Percentiles rank a stretch among this genome's conserved stretches.
Evolutionary conservation across 2,888 invertebrate genomes (phyloP).

Genomic region (Brachyptera putata): DNA sequence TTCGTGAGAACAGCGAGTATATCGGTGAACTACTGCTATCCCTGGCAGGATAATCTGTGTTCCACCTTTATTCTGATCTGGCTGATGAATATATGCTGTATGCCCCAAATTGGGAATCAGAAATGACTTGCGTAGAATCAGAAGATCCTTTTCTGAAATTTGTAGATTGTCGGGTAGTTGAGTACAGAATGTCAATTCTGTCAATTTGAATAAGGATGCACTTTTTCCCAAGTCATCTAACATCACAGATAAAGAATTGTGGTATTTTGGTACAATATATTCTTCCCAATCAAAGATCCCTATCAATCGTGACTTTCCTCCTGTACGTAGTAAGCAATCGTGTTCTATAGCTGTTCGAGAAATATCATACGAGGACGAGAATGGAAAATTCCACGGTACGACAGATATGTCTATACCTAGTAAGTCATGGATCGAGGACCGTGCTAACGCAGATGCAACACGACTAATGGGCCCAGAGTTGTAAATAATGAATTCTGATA

Average conservation of each 20-base stretch:
- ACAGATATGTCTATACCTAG: conserved; percentile 53
- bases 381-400: conserved; percentile 64
- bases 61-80: conserved; percentile 1
- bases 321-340: conserved; percentile 63
- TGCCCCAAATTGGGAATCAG: conserved; percentile 9
- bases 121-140: conserved; percentile 27
- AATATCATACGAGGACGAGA: conserved; percentile 40
- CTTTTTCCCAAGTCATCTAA: conserved; percentile 44
- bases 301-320: conserved; percentile 48
- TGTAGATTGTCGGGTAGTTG: conserved; percentile 27
- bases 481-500: conserved; percentile 62
- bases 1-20: conserved; percentile 22
- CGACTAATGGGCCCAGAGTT: conserved; percentile 51
- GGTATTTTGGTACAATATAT: conserved; percentile 58
- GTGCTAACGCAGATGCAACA: conserved; percentile 45
- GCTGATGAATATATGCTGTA: not conserved
- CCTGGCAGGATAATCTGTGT: conserved; percentile 31
- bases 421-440: conserved; percentile 42
- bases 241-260: conserved; percentile 52
- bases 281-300: conserved; percentile 59
- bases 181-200: conserved; percentile 25
- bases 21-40: conserved; percentile 32
- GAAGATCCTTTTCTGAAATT: conserved; percentile 1
- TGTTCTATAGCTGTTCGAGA: conserved; percentile 54
- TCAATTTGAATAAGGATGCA: conserved; percentile 28